These are phyloP conservation scores for Psilopogon haemacephalus DNA, from an alignment of 2,113 vertebrate genomes.

Conservation along the genomic window DNA sequence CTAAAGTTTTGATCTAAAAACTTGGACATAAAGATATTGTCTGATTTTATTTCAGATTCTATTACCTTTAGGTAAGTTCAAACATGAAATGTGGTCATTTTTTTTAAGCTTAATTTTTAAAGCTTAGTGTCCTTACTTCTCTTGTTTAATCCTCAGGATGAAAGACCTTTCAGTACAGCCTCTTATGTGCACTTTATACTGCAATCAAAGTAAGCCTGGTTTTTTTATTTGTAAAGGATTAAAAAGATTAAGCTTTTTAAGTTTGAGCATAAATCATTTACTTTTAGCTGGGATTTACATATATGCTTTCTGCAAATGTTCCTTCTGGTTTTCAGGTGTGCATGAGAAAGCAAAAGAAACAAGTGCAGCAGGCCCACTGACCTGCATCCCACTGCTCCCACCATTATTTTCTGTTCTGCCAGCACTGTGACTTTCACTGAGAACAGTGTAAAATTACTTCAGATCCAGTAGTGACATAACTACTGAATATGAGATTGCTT, in stretches of 20 bases:
- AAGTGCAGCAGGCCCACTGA: neutral
- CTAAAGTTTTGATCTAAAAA: neutral
- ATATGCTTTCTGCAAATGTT: neutral
- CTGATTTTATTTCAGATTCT: neutral
- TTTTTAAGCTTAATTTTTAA: neutral
- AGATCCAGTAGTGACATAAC: neutral
- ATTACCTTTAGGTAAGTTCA: neutral
- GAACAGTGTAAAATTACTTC: neutral
- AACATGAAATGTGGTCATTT: neutral
- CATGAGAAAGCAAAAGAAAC: neutral
- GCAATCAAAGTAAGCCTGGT: neutral
- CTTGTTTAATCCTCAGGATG: neutral
- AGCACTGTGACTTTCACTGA: neutral
- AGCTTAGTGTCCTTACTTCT: neutral
- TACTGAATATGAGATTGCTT: neutral
- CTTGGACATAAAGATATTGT: neutral
- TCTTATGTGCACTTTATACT: neutral
- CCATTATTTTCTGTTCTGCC: neutral
- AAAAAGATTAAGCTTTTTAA: neutral
- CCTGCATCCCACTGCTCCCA: accelerated
- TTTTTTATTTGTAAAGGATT: neutral
- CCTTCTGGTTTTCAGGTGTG: neutral
- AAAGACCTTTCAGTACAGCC: neutral
- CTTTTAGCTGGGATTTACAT: neutral
- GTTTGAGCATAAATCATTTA: neutral